A percentile compares a stretch with the other conserved stretches of the same genome.
phyloP scores from a whole-genome alignment of 1,140 invertebrate genomes.

The Drosophila mayri region DNA sequence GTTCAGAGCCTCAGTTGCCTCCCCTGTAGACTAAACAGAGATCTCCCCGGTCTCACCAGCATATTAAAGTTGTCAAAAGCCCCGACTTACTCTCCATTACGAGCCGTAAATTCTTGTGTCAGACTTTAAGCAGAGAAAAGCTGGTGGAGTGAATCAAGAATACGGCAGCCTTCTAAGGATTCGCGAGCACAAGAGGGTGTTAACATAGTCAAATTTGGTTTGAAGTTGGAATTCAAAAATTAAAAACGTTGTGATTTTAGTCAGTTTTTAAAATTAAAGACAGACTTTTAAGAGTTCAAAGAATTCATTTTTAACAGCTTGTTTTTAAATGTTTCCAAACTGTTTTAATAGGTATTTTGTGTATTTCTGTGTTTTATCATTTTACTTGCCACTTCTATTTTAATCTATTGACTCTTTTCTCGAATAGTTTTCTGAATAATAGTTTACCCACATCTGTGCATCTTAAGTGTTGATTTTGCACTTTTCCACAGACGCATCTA shows the following conservation, averaged over 20 bases:
- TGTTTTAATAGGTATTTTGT: neutral
- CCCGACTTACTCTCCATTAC: constrained; percentile 14
- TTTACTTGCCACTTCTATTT: neutral
- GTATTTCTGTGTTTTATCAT: neutral
- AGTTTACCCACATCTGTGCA: no score
- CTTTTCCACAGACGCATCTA: neutral
- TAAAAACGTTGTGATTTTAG: neutral
- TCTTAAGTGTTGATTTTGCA: neutral
- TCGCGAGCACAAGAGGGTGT: neutral
- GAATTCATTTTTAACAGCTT: neutral
- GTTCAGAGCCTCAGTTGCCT: neutral
- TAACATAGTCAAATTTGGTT: neutral
- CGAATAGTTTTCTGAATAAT: neutral
- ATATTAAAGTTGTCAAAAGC: constrained; percentile 31
- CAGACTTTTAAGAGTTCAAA: neutral
- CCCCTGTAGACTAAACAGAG: constrained; percentile 13
- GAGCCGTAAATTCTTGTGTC: constrained; percentile 3
- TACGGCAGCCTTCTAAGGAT: neutral
- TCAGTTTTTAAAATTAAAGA: neutral
- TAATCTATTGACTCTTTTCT: neutral
- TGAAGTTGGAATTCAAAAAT: neutral
- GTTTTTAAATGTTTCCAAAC: neutral
- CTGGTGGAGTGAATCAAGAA: neutral
- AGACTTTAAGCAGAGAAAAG: constrained; percentile 5
- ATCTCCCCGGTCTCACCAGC: constrained; percentile 5